Evolutionary conservation across 2,113 vertebrate genomes (phyloP).

Genomic region (Xenopus laevis): DNA sequence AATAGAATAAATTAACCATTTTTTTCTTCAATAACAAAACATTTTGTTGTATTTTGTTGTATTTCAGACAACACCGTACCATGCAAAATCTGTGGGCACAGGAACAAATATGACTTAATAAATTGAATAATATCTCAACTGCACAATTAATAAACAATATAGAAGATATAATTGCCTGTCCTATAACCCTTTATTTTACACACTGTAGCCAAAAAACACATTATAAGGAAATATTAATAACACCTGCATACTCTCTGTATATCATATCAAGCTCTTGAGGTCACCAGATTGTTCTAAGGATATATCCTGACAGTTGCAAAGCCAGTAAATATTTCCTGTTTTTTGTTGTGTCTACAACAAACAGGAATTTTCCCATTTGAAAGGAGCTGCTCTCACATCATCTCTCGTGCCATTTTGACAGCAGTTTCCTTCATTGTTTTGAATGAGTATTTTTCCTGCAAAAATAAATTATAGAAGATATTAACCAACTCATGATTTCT

Average conservation of each 20-base stretch:
- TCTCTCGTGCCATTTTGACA: slow-evolving; percentile 36
- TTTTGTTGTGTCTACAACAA: slow-evolving; percentile 89
- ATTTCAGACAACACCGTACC: neutral
- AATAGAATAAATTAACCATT: too few species aligned
- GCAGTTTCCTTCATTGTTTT: slow-evolving; percentile 41
- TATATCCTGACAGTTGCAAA: slow-evolving; percentile 95
- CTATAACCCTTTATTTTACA: slow-evolving; percentile 15
- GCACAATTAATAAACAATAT: neutral
- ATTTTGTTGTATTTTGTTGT: too few species aligned
- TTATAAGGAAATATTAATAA: slow-evolving; percentile 48
- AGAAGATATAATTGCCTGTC: slow-evolving; percentile 16
- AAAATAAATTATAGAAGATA: too few species aligned
- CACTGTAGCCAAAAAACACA: slow-evolving; percentile 28
- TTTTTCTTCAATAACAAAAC: too few species aligned
- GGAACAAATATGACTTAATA: neutral
- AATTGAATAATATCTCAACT: neutral
- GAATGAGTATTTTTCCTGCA: too few species aligned
- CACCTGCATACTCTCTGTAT: slow-evolving; percentile 45
- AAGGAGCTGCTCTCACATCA: slow-evolving; percentile 55
- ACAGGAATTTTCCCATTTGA: slow-evolving; percentile 74
- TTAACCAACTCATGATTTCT: too few species aligned
- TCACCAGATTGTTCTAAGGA: slow-evolving; percentile 53
- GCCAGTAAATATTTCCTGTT: slow-evolving; percentile 90
- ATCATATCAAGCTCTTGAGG: slow-evolving; percentile 43
- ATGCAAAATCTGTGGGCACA: neutral